Evolutionary conservation across 2,113 vertebrate genomes (phyloP), one percentile per base, ranked within the genome.

Genomic region (Epinephelus lanceolatus): DNA sequence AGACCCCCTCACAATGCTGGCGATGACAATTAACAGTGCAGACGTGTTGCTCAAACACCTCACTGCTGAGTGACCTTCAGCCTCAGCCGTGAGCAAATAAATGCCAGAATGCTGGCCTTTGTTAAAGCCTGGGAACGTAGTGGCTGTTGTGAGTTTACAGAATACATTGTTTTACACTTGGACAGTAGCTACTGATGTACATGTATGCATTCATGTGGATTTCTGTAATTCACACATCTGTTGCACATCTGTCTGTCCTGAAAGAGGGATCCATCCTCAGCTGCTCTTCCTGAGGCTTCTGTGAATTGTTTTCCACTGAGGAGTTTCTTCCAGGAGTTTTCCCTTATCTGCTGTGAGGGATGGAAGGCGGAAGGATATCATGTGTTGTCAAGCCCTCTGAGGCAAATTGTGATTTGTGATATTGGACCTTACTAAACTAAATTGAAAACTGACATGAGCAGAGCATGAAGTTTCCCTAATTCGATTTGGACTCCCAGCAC

Each of bases 1-100:
- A 59, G 70, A 76, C 17, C 40, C 45, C 45, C 52, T 69, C 63
- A 72, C 14, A 14, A 57, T 0, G 72, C 27, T 8, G 76, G 9
- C 19, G 25, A 74, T 71, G 76, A 76, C 80, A 67, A 62, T 71
- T 69, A 76, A 71, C 71, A 75, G 40, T 14, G 13, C 70, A 42
- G 47, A 57, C 5, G 18, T 17, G 45, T 56, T 61, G 55, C 60
- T 72, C 76, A 84, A 81, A 76, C 66, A 66, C 72, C 45, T 67
- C n/a, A 8, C 53, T 73, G 52, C 53, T 25, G 25, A 60, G 25
- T 68, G 69, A 72, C 55, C 83, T 68, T 70, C 68, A 60, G 53
- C 47, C 19, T 63, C 59, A 68, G 72, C 52, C 27, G 0, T 40
- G 40, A 49, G 67, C 76, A 87, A 84, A 86, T 40, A 72, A 53